Evolutionary conservation across 2,113 vertebrate genomes (phyloP).

Genomic region (Oplegnathus fasciatus): DNA sequence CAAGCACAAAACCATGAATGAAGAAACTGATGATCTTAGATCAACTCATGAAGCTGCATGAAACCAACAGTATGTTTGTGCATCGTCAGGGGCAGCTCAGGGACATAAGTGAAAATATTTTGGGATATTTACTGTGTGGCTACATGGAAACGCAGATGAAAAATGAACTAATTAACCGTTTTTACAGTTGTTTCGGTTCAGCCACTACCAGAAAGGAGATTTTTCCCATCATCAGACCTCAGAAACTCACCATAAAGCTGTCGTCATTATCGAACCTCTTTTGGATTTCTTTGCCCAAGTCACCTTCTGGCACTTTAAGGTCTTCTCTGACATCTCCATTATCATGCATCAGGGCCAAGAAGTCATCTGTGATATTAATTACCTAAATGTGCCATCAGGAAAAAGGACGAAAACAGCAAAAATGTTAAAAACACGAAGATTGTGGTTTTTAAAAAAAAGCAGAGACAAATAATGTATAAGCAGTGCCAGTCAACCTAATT

Average conservation of each 20-base stretch:
- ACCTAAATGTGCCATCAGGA: constrained; percentile 79
- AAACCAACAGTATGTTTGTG: background rate
- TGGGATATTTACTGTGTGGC: no score
- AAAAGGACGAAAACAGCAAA: background rate
- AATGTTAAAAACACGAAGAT: background rate
- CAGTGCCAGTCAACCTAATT: background rate
- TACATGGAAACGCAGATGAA: background rate
- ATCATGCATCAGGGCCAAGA: constrained; percentile 90
- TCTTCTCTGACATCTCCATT: constrained; percentile 90
- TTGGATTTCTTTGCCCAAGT: constrained; percentile 92
- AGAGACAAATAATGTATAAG: background rate
- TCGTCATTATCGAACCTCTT: constrained; percentile 87
- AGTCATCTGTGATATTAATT: constrained; percentile 88
- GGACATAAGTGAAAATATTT: background rate
- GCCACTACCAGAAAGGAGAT: background rate
- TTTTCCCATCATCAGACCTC: background rate
- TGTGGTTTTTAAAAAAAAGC: background rate
- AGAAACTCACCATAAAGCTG: constrained; percentile 44
- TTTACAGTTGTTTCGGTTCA: background rate
- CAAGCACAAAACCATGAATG: background rate
- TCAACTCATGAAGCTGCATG: background rate
- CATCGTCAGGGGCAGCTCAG: background rate
- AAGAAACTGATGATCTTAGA: background rate
- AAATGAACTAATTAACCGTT: background rate
- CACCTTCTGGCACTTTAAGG: constrained; percentile 90